These are phyloP conservation scores for Cepaea nemoralis DNA, from an alignment of 1,140 invertebrate genomes.

Conservation along the genomic window DNA sequence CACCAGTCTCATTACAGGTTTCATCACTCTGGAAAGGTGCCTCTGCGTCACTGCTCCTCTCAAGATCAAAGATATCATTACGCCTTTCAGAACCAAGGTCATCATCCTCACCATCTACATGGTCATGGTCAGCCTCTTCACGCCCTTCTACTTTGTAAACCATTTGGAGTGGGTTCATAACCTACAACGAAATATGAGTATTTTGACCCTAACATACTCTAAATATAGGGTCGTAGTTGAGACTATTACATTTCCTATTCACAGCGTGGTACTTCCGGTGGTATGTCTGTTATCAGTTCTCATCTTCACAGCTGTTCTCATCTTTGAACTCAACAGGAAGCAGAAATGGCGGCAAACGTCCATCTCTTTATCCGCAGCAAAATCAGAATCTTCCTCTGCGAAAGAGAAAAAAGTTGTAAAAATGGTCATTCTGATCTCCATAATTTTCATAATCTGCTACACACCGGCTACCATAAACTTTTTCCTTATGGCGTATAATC, in stretches of 20 bases:
- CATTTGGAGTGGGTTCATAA: neutral
- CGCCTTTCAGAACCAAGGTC: neutral
- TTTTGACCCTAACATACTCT: neutral
- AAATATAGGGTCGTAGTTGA: neutral
- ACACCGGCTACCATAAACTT: neutral
- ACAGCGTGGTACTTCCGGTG: neutral
- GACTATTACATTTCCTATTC: neutral
- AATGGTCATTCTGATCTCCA: slow-evolving; percentile 6
- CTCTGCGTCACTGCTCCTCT: slow-evolving; percentile 1
- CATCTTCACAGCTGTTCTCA: neutral
- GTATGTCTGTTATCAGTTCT: neutral
- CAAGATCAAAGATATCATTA: slow-evolving; percentile 16
- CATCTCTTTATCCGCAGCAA: too few relatives aligned
- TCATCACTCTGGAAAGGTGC: neutral
- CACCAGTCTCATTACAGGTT: neutral
- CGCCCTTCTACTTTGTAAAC: slow-evolving; percentile 6
- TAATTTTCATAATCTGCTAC: slow-evolving; percentile 4
- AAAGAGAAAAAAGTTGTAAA: slow-evolving; percentile 17
- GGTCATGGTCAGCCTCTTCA: neutral
- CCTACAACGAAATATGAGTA: neutral
- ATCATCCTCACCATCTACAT: neutral
- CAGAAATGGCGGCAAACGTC: neutral
- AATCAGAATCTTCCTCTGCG: neutral
- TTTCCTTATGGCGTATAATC: neutral
- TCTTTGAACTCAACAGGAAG: neutral